These are phyloP conservation scores for Noturus placidus DNA, from an alignment of 2,113 vertebrate genomes.

Conservation along the genomic window DNA sequence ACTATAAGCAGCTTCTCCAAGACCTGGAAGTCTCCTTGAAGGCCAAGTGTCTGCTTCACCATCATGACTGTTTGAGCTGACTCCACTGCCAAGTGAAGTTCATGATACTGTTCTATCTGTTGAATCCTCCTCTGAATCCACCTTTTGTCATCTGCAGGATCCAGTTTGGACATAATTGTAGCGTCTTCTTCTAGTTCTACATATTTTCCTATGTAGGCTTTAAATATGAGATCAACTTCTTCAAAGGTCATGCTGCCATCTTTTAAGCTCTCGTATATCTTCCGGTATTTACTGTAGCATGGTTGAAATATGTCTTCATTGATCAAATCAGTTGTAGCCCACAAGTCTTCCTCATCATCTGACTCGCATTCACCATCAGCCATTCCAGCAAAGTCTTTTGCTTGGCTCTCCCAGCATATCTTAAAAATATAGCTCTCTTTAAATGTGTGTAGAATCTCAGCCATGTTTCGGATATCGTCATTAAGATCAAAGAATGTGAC, in stretches of 20 bases:
- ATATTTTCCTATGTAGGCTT: conserved; percentile 72
- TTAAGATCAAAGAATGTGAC: conserved; percentile 74
- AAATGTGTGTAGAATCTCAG: conserved; percentile 55
- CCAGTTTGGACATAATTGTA: conserved; percentile 65
- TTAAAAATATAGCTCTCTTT: conserved; percentile 79
- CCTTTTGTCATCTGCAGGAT: conserved; percentile 7
- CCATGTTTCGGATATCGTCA: conserved; percentile 64
- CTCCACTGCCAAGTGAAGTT: conserved; percentile 79
- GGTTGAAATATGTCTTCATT: conserved; percentile 59
- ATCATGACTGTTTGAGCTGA: conserved; percentile 77
- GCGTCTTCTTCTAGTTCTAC: conserved; percentile 70
- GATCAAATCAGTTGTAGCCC: conserved; percentile 51
- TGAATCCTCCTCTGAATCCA: conserved; percentile 78
- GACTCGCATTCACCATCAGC: neutral
- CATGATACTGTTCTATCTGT: conserved; percentile 88
- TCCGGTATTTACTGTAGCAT: conserved; percentile 63
- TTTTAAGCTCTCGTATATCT: conserved; percentile 70
- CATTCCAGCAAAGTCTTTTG: neutral
- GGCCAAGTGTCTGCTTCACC: conserved; percentile 74
- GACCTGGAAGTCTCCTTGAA: conserved; percentile 83
- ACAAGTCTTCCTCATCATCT: neutral
- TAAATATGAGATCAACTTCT: conserved; percentile 74
- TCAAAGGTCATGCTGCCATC: conserved; percentile 75
- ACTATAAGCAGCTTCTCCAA: conserved; percentile 72
- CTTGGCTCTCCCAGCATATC: conserved; percentile 75